phyloP scores from a whole-genome alignment of 2,888 invertebrate species.

The Leptinotarsa juncta region DNA sequence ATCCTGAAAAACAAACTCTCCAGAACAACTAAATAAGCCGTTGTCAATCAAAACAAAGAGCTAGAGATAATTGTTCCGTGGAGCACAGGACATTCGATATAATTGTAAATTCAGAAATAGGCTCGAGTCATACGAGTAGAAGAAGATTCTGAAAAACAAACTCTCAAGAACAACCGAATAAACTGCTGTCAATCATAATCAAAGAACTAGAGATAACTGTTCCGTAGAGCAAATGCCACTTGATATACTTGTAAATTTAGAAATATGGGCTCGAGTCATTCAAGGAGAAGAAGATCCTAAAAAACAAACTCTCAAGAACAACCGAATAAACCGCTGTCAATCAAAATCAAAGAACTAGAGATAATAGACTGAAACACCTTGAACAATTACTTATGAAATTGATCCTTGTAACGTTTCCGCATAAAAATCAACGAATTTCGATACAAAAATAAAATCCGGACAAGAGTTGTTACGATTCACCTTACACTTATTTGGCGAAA shows the following conservation, averaged over 20 bases:
- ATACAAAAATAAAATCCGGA: slow-evolving; percentile 15
- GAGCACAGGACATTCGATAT: too few species aligned
- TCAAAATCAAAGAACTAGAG: slow-evolving; percentile 15
- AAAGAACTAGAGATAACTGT: slow-evolving; percentile 1
- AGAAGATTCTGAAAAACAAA: not conserved
- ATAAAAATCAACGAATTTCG: slow-evolving; percentile 11
- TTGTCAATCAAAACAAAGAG: slow-evolving; percentile 16
- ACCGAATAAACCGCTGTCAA: slow-evolving; percentile 11
- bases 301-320: slow-evolving; percentile 15
- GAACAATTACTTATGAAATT: slow-evolving; percentile 15
- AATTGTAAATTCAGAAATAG: not conserved
- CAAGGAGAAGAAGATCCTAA: slow-evolving; percentile 10
- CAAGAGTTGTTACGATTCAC: slow-evolving; percentile 11
- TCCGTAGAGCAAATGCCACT: not conserved
- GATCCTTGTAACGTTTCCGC: slow-evolving; percentile 18
- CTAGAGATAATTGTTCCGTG: not conserved
- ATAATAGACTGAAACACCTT: slow-evolving; percentile 16
- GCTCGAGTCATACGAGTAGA: not conserved
- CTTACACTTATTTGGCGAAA: slow-evolving; percentile 14
- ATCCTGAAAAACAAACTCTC: not conserved
- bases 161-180: not conserved
- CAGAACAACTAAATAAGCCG: not conserved
- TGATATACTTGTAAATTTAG: not conserved
- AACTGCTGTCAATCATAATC: slow-evolving; percentile 10
- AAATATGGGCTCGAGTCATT: not conserved